Evolutionary conservation across 2,113 vertebrate species (phyloP).

Genomic region (Hippocampus barbouri): DNA sequence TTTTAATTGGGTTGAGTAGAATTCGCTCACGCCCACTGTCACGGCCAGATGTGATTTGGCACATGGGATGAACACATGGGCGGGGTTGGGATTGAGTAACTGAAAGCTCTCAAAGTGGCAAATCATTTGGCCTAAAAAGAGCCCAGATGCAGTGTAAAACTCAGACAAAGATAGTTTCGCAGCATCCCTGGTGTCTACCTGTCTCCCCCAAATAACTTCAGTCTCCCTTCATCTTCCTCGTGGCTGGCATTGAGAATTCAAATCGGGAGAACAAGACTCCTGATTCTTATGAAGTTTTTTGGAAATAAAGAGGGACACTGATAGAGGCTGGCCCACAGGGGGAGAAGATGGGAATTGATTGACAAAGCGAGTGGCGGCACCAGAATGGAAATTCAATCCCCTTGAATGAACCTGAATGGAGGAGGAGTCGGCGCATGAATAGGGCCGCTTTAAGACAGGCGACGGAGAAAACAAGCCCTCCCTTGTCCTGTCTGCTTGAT

Average conservation of each 20-base stretch:
- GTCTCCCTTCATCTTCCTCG: conserved; percentile 43
- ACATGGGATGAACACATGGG: neutral
- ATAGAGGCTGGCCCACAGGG: conserved; percentile 52
- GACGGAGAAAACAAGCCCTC: conserved; percentile 63
- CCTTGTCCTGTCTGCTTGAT: conserved; percentile 62
- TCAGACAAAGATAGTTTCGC: conserved; percentile 10
- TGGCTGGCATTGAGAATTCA: conserved; percentile 63
- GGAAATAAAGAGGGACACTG: conserved; percentile 67
- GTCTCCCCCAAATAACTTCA: conserved; percentile 40
- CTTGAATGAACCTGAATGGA: conserved; percentile 67
- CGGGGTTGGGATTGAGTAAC: too few species aligned
- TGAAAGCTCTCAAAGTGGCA: neutral
- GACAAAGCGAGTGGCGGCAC: conserved; percentile 56
- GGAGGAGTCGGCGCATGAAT: conserved; percentile 67
- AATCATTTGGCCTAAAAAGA: neutral
- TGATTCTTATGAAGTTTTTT: conserved; percentile 65
- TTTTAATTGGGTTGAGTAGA: too few species aligned
- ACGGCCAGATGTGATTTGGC: neutral
- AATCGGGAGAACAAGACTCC: conserved; percentile 68
- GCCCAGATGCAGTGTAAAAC: conserved; percentile 21
- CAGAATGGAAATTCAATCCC: conserved; percentile 70
- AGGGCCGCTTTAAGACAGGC: conserved; percentile 65
- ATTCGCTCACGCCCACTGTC: neutral
- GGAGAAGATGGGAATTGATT: conserved; percentile 53
- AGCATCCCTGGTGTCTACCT: conserved; percentile 51